Percentiles rank a stretch among this genome's conserved stretches.
Evolutionary conservation across 2,888 invertebrate species (phyloP).

Genomic region (Nemotelus nigrinus): DNA sequence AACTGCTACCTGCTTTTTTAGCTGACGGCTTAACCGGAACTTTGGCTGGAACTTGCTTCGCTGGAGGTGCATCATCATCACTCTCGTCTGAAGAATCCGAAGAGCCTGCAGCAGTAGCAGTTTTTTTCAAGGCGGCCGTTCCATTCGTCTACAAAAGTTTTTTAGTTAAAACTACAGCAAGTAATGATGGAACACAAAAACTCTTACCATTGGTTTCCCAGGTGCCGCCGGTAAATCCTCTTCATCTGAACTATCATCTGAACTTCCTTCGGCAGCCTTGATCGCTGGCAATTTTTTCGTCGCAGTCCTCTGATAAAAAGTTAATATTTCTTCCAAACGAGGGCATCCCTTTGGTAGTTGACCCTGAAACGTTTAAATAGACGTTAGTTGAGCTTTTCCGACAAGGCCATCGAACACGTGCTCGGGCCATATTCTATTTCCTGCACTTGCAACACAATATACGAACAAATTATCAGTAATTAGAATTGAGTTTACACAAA

Average conservation of each 20-base stretch:
- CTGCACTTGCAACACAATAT: too few relatives aligned
- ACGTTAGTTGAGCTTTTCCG: constrained; percentile 46
- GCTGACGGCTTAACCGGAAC: constrained; percentile 46
- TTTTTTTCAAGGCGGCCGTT: constrained; percentile 53
- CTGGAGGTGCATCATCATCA: constrained; percentile 59
- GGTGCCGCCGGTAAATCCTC: constrained; percentile 50
- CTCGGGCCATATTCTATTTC: constrained; percentile 6
- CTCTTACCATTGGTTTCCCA: constrained; percentile 47
- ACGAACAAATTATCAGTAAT: too few relatives aligned
- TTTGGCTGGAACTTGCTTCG: constrained; percentile 48
- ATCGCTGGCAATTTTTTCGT: constrained; percentile 65
- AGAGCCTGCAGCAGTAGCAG: constrained; percentile 57
- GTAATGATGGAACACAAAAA: not conserved
- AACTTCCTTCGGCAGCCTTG: constrained; percentile 56
- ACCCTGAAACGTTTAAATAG: constrained; percentile 67
- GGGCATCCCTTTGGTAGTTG: constrained; percentile 73
- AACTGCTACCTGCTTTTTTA: constrained; percentile 29
- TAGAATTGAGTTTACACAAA: too few relatives aligned
- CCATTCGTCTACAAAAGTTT: constrained; percentile 31
- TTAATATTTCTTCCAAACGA: constrained; percentile 70
- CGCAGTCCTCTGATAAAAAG: constrained; percentile 68
- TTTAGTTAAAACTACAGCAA: not conserved
- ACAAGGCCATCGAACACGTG: constrained; percentile 54
- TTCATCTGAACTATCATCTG: constrained; percentile 61
- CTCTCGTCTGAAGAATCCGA: constrained; percentile 61